Evolutionary conservation across 1,140 invertebrate species (phyloP).

Genomic region (Sitobion miscanthi): DNA sequence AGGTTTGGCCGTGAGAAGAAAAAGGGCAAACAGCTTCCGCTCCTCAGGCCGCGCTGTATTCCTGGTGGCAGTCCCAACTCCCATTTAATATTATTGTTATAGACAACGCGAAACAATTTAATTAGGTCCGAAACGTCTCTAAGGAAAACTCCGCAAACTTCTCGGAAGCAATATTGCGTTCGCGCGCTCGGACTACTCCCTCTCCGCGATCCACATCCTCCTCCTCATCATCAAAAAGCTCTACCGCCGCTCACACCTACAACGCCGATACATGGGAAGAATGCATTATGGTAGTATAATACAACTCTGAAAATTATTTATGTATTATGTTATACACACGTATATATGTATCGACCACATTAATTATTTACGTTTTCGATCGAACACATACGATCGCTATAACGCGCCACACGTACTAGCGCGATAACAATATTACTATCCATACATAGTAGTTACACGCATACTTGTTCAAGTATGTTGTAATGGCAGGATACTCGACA

Average conservation of each 20-base stretch:
- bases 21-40: background rate
- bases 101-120: conserved; percentile 29
- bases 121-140: background rate
- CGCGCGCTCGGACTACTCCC: background rate
- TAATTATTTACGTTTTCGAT: conserved; percentile 24
- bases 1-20: background rate
- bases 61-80: background rate
- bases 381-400: background rate
- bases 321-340: background rate
- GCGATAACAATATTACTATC: background rate
- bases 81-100: background rate
- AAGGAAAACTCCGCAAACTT: background rate
- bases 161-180: background rate
- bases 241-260: background rate
- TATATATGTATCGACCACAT: background rate
- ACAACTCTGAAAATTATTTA: background rate
- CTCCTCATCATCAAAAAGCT: too few relatives aligned
- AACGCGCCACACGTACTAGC: background rate
- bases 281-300: background rate
- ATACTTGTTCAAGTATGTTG: background rate
- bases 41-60: background rate
- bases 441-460: background rate
- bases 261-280: background rate
- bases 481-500: background rate
- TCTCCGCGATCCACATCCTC: too few relatives aligned